Evolutionary conservation across 2,797 vertebrate genomes (phyloP).

Genomic region (Pogonophryne albipinna): DNA sequence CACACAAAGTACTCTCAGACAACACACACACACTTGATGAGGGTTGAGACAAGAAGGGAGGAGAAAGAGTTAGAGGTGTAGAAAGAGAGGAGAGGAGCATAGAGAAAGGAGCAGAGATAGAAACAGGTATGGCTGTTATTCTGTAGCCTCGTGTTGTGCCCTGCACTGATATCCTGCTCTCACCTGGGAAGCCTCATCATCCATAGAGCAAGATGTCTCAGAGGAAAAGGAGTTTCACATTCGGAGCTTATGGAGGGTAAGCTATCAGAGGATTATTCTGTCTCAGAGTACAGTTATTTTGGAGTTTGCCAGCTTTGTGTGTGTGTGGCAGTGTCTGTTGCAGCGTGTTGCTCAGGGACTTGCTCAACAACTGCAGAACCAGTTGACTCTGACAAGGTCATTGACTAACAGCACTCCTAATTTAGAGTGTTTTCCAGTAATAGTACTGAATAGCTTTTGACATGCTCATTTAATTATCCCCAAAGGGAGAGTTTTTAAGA

Average conservation of each 20-base stretch:
- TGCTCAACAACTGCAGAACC: slow-evolving; percentile 35
- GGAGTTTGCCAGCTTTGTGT: not conserved
- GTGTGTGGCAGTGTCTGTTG: slow-evolving; percentile 47
- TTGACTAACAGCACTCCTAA: slow-evolving; percentile 4
- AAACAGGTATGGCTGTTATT: slow-evolving; percentile 16
- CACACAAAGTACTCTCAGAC: slow-evolving; percentile 54
- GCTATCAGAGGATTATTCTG: slow-evolving; percentile 37
- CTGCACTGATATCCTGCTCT: slow-evolving; percentile 23
- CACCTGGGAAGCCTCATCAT: slow-evolving; percentile 44
- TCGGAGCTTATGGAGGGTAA: slow-evolving; percentile 88
- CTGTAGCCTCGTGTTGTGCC: slow-evolving; percentile 23
- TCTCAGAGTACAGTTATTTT: slow-evolving; percentile 14
- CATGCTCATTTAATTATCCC: slow-evolving; percentile 20
- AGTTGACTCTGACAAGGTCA: slow-evolving; percentile 48
- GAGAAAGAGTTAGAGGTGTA: slow-evolving; percentile 41
- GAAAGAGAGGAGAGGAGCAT: slow-evolving; percentile 29
- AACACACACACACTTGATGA: slow-evolving; percentile 48
- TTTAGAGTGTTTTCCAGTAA: slow-evolving; percentile 26
- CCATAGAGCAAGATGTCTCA: slow-evolving; percentile 76
- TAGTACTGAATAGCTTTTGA: slow-evolving; percentile 4
- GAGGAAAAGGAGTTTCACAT: slow-evolving; percentile 86
- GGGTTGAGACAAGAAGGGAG: slow-evolving; percentile 61
- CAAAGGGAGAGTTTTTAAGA: slow-evolving; percentile 3
- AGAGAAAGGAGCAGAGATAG: slow-evolving; percentile 18
- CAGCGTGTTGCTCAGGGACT: slow-evolving; percentile 35